Percentiles rank a stretch among this genome's conserved stretches.
phyloP scores from a whole-genome alignment of 2,888 invertebrate species.

The Stenurella melanura region DNA sequence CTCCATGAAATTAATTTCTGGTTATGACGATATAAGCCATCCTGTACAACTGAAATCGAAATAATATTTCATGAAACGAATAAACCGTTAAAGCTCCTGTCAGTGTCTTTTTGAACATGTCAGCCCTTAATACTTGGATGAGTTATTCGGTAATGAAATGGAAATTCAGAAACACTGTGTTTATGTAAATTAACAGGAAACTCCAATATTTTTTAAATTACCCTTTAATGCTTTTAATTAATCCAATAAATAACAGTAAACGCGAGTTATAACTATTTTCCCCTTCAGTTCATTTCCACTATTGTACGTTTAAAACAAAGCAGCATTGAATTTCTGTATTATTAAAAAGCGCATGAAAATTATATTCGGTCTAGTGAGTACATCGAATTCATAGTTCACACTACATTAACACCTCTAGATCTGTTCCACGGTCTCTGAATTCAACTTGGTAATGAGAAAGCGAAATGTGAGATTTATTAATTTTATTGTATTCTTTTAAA shows the following conservation, averaged over 20 bases:
- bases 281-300: not conserved
- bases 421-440: not conserved
- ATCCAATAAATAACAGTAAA: slow-evolving; percentile 4
- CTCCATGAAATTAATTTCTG: not conserved
- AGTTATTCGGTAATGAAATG: not conserved
- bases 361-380: slow-evolving; percentile 20
- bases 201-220: not conserved
- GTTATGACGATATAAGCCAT: not conserved
- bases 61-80: slow-evolving; percentile 1
- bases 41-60: slow-evolving; percentile 7
- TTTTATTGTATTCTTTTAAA: no score
- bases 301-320: not conserved
- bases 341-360: slow-evolving; percentile 13
- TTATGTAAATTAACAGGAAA: not conserved
- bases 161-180: not conserved
- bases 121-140: not conserved
- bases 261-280: not conserved
- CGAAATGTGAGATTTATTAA: no score
- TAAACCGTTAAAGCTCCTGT: not conserved
- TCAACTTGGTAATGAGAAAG: no score
- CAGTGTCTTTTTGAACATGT: not conserved
- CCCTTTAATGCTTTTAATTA: not conserved
- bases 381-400: slow-evolving; percentile 20
- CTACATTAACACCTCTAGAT: slow-evolving; percentile 22
- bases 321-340: slow-evolving; percentile 1